Evolutionary conservation across 2,113 vertebrate species (phyloP).

Genomic region (Pterocles burchelli): DNA sequence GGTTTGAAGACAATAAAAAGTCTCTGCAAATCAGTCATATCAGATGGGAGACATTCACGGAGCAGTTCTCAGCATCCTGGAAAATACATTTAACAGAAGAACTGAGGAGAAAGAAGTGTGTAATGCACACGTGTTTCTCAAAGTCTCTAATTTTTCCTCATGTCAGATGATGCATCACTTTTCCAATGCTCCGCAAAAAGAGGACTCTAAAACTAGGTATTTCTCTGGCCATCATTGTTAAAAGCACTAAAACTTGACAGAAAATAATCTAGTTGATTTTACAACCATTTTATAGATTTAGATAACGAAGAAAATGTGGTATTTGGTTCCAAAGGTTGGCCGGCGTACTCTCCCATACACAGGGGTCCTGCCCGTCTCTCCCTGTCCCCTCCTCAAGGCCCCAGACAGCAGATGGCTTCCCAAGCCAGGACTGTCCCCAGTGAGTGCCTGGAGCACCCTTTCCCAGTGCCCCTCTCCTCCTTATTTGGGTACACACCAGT

Average conservation of each 20-base stretch:
- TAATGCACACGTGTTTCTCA: neutral
- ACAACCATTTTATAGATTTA: neutral
- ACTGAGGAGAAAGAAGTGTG: neutral
- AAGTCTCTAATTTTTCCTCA: neutral
- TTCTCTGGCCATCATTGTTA: neutral
- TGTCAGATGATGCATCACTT: neutral
- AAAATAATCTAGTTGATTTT: neutral
- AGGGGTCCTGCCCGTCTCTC: neutral
- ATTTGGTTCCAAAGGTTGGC: neutral
- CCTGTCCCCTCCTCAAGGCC: neutral
- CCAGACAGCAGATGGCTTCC: accelerated
- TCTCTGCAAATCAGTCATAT: neutral
- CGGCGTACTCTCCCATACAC: neutral
- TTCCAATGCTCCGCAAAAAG: neutral
- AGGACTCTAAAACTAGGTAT: neutral
- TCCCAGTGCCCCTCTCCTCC: neutral
- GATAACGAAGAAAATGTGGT: neutral
- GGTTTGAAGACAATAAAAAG: neutral
- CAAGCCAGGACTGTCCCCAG: neutral
- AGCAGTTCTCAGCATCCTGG: neutral
- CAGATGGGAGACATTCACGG: neutral
- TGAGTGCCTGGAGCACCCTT: neutral
- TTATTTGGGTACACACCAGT: accelerated
- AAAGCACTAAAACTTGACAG: neutral
- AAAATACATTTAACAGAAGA: neutral